phyloP scores from a whole-genome alignment of 2,113 vertebrate species.

The Dolichotis patagonum region DNA sequence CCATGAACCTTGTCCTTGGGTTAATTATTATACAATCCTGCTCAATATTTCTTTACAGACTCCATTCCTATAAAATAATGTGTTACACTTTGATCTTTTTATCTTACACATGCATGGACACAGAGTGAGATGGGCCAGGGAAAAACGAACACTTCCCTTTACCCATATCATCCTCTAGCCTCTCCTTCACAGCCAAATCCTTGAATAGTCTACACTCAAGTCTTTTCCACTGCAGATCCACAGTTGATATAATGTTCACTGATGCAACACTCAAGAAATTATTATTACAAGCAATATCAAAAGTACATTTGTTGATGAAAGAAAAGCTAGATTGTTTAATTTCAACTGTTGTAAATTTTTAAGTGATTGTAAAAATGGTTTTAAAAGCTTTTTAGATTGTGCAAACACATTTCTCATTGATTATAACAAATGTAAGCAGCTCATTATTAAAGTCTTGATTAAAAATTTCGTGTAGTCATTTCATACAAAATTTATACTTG shows the following conservation, averaged over 20 bases:
- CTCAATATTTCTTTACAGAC: slow-evolving; percentile 8
- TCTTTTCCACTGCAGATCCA: neutral
- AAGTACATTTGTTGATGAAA: slow-evolving; percentile 6
- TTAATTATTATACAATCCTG: neutral
- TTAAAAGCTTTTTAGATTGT: neutral
- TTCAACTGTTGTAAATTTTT: neutral
- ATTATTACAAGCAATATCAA: neutral
- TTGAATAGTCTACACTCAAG: neutral
- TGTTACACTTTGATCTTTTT: neutral
- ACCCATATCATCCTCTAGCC: neutral
- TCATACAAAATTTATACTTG: neutral
- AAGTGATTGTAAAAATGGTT: neutral
- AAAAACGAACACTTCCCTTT: neutral
- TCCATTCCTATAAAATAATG: neutral
- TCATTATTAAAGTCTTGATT: neutral
- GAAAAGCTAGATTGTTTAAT: neutral
- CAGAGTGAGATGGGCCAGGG: neutral
- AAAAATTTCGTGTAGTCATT: slow-evolving; percentile 26
- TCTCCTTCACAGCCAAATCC: neutral
- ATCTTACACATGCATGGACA: neutral
- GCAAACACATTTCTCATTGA: neutral
- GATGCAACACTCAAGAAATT: fast-evolving
- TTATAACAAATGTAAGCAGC: neutral
- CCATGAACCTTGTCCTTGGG: neutral
- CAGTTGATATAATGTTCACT: neutral